These are phyloP conservation scores for Thripadectes ignobilis DNA, from an alignment of 2,797 vertebrate genomes.

Conservation along the genomic window DNA sequence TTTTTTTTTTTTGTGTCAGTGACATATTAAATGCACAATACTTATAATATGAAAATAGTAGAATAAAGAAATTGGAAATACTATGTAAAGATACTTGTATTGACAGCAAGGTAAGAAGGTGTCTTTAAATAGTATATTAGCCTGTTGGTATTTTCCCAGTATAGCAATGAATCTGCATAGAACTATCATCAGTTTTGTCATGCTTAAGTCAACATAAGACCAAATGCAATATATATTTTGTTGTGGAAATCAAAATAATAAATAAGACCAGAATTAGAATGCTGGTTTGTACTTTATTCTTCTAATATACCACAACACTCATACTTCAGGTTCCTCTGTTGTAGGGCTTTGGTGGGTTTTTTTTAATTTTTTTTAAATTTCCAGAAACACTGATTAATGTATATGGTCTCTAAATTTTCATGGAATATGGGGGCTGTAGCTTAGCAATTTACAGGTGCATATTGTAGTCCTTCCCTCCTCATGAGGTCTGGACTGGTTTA, in stretches of 20 bases:
- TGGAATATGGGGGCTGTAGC: not conserved
- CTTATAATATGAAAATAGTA: not conserved
- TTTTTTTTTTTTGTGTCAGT: not conserved
- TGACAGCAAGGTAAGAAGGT: not conserved
- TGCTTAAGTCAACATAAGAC: not conserved
- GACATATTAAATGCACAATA: not conserved
- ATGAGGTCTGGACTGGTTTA: not conserved
- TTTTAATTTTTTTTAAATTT: not conserved
- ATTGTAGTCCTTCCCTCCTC: not conserved
- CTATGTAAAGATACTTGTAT: not conserved
- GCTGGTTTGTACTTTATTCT: not conserved
- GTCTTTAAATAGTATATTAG: not conserved
- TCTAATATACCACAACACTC: not conserved
- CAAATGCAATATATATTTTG: not conserved
- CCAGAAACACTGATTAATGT: not conserved
- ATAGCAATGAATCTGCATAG: not conserved
- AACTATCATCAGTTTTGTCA: not conserved
- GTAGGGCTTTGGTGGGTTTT: not conserved
- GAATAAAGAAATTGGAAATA: not conserved
- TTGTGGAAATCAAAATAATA: not conserved
- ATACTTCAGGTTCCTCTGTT: not conserved
- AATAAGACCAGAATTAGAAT: not conserved
- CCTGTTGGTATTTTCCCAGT: not conserved
- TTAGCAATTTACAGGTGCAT: constrained; percentile 49
- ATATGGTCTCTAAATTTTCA: not conserved